These are phyloP conservation scores for Macrobrachium nipponense DNA, from an alignment of 1,140 invertebrate genomes.

Conservation along the genomic window DNA sequence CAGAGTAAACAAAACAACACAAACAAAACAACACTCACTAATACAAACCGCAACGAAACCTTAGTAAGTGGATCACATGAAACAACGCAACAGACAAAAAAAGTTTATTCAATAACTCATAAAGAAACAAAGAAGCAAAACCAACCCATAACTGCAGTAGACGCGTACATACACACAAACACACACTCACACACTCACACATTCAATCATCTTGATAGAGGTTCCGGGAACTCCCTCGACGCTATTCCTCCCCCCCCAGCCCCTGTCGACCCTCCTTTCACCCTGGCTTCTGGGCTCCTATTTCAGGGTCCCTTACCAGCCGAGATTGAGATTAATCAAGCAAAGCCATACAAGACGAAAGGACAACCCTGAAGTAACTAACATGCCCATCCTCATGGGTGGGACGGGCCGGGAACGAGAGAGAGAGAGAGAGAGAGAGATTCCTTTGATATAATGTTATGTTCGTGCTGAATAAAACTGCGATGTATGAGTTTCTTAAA, in stretches of 20 bases:
- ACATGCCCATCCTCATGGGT: neutral
- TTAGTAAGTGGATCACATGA: too few relatives aligned
- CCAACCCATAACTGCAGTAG: neutral
- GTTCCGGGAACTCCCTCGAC: neutral
- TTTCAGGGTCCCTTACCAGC: too few relatives aligned
- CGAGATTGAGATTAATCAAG: too few relatives aligned
- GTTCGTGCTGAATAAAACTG: too few relatives aligned
- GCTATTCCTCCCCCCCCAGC: neutral
- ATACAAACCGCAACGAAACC: neutral
- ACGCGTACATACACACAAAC: neutral
- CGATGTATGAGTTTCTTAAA: too few relatives aligned
- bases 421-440: conserved; percentile 15
- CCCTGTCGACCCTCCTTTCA: neutral
- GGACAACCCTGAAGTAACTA: too few relatives aligned
- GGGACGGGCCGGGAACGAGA: neutral
- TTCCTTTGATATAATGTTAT: too few relatives aligned
- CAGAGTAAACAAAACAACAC: neutral
- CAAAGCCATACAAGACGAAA: too few relatives aligned
- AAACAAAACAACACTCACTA: neutral
- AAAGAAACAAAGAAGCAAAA: conserved; percentile 9
- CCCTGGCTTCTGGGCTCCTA: too few relatives aligned
- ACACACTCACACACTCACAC: conserved; percentile 13
- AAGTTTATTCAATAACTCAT: too few relatives aligned
- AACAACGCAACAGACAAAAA: too few relatives aligned
- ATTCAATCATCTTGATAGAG: neutral